Conservation (phyloP, 2,888 invertebrate genomes). For the Drosophila falleni region DNA sequence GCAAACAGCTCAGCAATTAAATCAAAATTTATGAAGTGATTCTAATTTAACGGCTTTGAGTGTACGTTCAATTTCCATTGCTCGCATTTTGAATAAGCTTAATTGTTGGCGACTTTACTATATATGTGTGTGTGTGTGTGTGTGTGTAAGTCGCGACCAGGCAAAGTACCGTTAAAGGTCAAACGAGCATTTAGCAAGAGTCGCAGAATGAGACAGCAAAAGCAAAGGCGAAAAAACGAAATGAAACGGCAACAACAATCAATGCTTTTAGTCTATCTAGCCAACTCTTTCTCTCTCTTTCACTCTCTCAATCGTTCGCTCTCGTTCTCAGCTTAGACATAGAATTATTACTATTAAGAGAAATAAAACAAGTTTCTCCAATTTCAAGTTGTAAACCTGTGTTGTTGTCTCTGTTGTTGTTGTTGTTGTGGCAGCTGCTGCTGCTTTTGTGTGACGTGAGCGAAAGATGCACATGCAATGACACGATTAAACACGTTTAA, state of each 20-base stretch:
- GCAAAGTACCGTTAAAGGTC: conserved; percentile 77
- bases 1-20: conserved; percentile 56
- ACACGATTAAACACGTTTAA: conserved; percentile 53
- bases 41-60: conserved; percentile 59
- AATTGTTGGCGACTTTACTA: conserved; percentile 69
- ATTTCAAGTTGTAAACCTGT: conserved; percentile 39
- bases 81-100: conserved; percentile 78
- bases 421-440: conserved; percentile 2
- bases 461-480: conserved; percentile 53
- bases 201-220: conserved; percentile 25
- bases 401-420: conserved; percentile 26
- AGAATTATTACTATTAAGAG: conserved; percentile 69
- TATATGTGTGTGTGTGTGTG: conserved; percentile 4
- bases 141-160: conserved; percentile 52
- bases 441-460: conserved; percentile 27
- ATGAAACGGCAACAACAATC: conserved; percentile 40
- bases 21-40: conserved; percentile 71
- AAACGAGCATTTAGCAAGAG: conserved; percentile 71
- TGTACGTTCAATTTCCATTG: conserved; percentile 61
- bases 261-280: conserved; percentile 20
- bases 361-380: conserved; percentile 67
- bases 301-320: conserved; percentile 4
- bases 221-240: conserved; percentile 50
- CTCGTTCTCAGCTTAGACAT: conserved; percentile 41
- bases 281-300: not conserved